Conservation (phyloP, 1,140 invertebrate genomes). For the Meloidogyne hapla region DNA sequence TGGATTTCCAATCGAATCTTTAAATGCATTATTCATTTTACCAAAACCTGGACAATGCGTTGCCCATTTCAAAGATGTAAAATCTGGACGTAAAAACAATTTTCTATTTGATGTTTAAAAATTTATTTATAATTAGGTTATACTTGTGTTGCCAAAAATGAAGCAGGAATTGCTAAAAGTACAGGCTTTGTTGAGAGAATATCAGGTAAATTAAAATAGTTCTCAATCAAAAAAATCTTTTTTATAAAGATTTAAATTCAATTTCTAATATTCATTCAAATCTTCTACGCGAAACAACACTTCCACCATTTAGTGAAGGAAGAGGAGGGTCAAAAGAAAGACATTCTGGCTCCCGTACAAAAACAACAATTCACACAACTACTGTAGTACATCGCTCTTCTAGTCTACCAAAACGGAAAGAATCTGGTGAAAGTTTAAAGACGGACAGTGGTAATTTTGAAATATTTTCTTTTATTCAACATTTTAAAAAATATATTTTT, state of each 20-base stretch:
- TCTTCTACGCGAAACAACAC: constrained; percentile 1
- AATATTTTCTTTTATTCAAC: neutral
- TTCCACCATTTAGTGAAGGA: neutral
- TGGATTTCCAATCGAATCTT: constrained; percentile 5
- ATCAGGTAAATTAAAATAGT: constrained; percentile 32
- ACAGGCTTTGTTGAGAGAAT: constrained; percentile 53
- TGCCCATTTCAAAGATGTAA: constrained; percentile 48
- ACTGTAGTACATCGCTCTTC: constrained; percentile 35
- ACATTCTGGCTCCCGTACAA: constrained; percentile 29
- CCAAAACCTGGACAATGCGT: constrained; percentile 57
- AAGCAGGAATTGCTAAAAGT: constrained; percentile 54
- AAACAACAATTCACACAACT: constrained; percentile 41
- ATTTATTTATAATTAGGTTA: constrained; percentile 49
- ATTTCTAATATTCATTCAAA: constrained; percentile 10
- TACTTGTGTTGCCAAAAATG: constrained; percentile 60
- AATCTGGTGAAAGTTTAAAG: neutral
- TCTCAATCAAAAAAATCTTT: neutral
- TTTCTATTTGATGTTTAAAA: neutral
- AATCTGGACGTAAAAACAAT: constrained; percentile 2
- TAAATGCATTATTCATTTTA: constrained; percentile 50
- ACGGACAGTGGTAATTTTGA: constrained; percentile 16
- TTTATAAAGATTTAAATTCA: constrained; percentile 10
- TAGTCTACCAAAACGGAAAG: constrained; percentile 34
- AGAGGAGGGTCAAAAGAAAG: neutral
- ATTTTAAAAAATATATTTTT: neutral